Evolutionary conservation across 2,888 invertebrate genomes (phyloP).

Genomic region (Hoplodrina ambigua): DNA sequence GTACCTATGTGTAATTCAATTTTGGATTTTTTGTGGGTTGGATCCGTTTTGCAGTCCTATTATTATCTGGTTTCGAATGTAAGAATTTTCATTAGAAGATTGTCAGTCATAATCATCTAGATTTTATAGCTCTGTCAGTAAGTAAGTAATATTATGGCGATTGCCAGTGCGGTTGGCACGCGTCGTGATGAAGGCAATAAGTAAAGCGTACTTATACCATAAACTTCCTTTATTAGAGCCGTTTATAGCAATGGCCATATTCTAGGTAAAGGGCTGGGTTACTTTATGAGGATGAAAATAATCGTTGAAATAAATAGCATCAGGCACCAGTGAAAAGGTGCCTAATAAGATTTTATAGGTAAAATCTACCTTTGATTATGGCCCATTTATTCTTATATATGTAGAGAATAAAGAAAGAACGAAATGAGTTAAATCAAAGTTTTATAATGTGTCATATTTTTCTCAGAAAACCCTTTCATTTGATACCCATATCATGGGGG

Average conservation of each 20-base stretch:
- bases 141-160: slow-evolving; percentile 14
- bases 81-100: slow-evolving; percentile 5
- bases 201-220: slow-evolving; percentile 7
- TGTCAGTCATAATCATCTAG: slow-evolving; percentile 6
- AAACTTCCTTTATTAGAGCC: slow-evolving; percentile 25
- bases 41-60: no score
- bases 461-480: no score
- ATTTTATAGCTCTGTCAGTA: slow-evolving; percentile 23
- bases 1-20: no score
- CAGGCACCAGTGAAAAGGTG: background rate
- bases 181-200: slow-evolving; percentile 11
- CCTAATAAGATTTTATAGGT: background rate
- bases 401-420: background rate
- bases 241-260: background rate
- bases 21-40: no score
- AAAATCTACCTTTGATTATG: background rate
- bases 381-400: background rate
- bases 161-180: slow-evolving; percentile 20
- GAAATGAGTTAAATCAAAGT: no score
- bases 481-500: no score
- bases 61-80: no score
- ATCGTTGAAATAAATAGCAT: background rate
- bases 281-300: background rate
- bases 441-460: no score
- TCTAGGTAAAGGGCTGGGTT: background rate